phyloP scores from a whole-genome alignment of 1,140 invertebrate species.

The Ceratitis capitata region DNA sequence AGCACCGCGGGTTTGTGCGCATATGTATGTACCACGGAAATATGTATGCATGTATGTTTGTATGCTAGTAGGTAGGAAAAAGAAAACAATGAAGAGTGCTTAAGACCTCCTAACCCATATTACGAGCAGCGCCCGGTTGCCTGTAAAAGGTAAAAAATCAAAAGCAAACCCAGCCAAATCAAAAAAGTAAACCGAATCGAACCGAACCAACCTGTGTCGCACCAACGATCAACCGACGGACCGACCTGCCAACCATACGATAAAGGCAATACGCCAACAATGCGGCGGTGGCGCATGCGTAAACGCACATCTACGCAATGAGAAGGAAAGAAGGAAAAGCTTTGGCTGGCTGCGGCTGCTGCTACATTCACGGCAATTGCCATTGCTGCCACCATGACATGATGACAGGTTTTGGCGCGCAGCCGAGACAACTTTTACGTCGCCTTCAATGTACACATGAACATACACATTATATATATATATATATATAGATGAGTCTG shows the following conservation, averaged over 20 bases:
- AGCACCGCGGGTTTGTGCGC: no score
- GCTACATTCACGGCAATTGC: not conserved
- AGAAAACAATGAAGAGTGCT: slow-evolving; percentile 4
- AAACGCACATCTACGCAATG: slow-evolving; percentile 27
- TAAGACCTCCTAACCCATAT: slow-evolving; percentile 34
- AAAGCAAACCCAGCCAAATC: slow-evolving; percentile 12
- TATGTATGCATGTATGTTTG: no score
- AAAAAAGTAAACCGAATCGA: slow-evolving; percentile 11
- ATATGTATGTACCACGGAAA: no score
- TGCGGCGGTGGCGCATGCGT: slow-evolving; percentile 11
- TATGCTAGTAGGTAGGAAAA: not conserved
- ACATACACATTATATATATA: not conserved
- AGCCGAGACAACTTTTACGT: slow-evolving; percentile 31
- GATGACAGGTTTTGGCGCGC: slow-evolving; percentile 33
- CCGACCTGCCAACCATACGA: not conserved
- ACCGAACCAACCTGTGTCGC: slow-evolving; percentile 17
- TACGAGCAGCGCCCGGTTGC: not conserved
- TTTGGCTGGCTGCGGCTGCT: no score
- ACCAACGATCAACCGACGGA: not conserved
- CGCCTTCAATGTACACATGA: not conserved
- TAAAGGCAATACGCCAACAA: slow-evolving; percentile 6
- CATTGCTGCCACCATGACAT: slow-evolving; percentile 6
- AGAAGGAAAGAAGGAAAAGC: slow-evolving; percentile 8
- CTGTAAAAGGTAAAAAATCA: slow-evolving; percentile 38
- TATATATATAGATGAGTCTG: not conserved